Evolutionary conservation across 64 coral and sea anemone genomes (phyloP), one percentile per base, ranked within the genome.

Genomic region (Orbicella faveolata): DNA sequence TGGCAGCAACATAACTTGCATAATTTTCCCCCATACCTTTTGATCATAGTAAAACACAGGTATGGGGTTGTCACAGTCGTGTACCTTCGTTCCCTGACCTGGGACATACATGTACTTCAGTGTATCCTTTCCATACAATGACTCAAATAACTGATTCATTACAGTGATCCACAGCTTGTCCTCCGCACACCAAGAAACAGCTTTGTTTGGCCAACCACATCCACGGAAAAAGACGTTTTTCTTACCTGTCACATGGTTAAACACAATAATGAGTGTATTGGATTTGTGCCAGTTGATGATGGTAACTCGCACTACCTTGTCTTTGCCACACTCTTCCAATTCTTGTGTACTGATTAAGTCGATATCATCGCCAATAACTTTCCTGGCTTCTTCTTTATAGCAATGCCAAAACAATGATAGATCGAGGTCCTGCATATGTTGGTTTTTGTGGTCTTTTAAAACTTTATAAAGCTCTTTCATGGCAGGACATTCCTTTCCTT

Each of bases 191-290:
- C 79, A 81, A 37, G 48, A n/a, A 63, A 63, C 33, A 37, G 51
- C 79, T 21, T 52, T 26, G 36, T 81, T 81, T 18, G 48, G 21
- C 79, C 79, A 81, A 12, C 79, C 79, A 63, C 79, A 81, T 12
- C 79, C 79, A 81, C 17, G 79, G 30, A 81, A 81, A 36, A 7
- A 63, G 30, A 81, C 55, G n/a, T 19, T 63, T 9, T 81, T 81
- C 33, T 81, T 81, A 81, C 79, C 79, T 63, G 59, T 81, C 20
- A 13, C 10, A 81, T 52, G 51, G 20, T 81, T n/a, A 81, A 81
- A 15, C 73, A 75, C 33, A 53, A 10, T 10, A 53, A 53, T 53
- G 10, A 6, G 30, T 53, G 10, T 53, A 53, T 4, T 53, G 52
- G 52, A 10, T 53, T 53, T 53, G 4, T 53, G 10, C 52, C 52